Evolutionary conservation across 2,797 vertebrate genomes (phyloP), one percentile per base, ranked within the genome.

Genomic region (Melanotaenia parkinsoni): DNA sequence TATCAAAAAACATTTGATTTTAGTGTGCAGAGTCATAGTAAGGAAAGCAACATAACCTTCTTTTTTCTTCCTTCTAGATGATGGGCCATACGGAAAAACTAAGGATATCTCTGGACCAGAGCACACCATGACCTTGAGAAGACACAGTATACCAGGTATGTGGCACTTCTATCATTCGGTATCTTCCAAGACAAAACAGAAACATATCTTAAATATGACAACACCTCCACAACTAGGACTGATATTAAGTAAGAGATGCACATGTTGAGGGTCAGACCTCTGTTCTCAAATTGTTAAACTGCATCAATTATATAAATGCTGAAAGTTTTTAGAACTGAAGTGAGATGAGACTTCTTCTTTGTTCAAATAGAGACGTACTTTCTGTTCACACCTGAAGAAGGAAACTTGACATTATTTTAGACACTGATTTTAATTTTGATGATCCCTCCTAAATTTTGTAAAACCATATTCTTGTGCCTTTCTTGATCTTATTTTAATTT

Each of bases 111-210:
- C 93, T 16, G 96, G 95, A 63, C 87, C 95, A 40, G 96, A 98
- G 0, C 4, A 94, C 80, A 92, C 94, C 57, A 85, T 97, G 93
- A 91, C 94, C 24, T 93, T 96, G 65, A 95, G 97, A 90, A 95
- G 97, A 86, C 97, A 98, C 88, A 99, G 97, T 84, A 97, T 98
- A 82, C 97, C 97, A 96, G 97, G 98, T 98, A 95, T 35, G 43
- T n/a, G 3, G n/a, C 18, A 32, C 16, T 13, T 32, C 5, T 56
- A 51, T 33, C n/a, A 53, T n/a, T 35, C 16, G n/a, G 12, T 26
- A 45, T 45, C 18, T 45, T 43, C 40, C 40, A 45, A 45, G 5
- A 45, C 16, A 16, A 16, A 20, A 45, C 13, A 45, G 5, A 10
- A 14, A 45, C 16, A 3, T 38, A 8, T 43, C 13, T 16, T 43